Evolutionary conservation across 2,888 invertebrate species (phyloP).

Genomic region (Parnassius mnemosyne): DNA sequence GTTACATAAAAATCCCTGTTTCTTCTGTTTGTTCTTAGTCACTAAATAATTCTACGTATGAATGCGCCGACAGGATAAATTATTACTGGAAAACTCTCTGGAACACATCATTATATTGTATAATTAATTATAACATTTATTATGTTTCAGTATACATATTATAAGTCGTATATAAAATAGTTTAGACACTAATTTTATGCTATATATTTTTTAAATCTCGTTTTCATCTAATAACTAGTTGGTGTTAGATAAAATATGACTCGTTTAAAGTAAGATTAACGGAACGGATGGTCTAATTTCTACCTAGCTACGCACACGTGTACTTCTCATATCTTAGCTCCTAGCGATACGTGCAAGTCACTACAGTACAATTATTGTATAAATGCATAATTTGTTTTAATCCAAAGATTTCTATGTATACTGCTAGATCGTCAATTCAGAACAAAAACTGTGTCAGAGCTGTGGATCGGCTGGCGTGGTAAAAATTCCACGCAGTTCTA

Average conservation of each 20-base stretch:
- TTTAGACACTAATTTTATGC: constrained; percentile 35
- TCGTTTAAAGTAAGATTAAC: constrained; percentile 30
- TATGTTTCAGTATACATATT: constrained; percentile 33
- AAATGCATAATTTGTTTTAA: constrained; percentile 4
- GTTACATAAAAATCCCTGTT: constrained; percentile 68
- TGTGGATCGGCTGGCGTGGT: no score
- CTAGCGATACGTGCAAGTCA: constrained; percentile 9
- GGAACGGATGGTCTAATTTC: constrained; percentile 3
- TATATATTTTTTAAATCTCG: constrained; percentile 39
- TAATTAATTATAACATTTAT: constrained; percentile 32
- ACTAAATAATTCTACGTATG: constrained; percentile 46
- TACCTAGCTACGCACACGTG: not conserved
- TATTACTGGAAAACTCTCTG: constrained; percentile 68
- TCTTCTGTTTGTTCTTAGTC: constrained; percentile 56
- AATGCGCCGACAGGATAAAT: constrained; percentile 48
- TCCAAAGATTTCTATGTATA: no score
- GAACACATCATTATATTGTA: constrained; percentile 63
- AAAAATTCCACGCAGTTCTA: no score
- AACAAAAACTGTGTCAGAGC: no score
- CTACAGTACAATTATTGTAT: constrained; percentile 6
- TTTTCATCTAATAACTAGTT: constrained; percentile 67
- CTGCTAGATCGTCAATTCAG: no score
- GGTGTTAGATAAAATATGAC: constrained; percentile 72
- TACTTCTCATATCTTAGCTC: not conserved
- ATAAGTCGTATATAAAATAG: constrained; percentile 48